phyloP scores from a whole-genome alignment of 2,888 invertebrate genomes.

The Dichetophora obliterata region DNA sequence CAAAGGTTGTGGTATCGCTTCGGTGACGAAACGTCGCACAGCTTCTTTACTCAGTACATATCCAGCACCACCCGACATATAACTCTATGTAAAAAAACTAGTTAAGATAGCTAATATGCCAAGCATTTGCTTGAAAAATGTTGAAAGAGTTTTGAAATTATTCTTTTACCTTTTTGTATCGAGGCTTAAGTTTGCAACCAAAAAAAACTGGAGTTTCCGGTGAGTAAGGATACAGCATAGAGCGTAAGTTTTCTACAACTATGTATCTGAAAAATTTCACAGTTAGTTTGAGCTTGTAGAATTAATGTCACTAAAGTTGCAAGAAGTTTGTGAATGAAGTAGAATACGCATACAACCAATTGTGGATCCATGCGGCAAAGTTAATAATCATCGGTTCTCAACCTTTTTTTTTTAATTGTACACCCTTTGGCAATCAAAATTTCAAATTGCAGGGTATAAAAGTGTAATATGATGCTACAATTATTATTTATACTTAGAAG shows the following conservation, averaged over 20 bases:
- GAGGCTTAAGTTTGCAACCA: slow-evolving; percentile 80
- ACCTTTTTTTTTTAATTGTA: no score
- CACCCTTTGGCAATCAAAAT: no score
- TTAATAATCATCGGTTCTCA: no score
- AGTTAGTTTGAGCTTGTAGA: background rate
- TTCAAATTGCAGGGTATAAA: no score
- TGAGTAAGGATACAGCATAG: slow-evolving; percentile 82
- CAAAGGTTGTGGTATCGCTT: slow-evolving; percentile 78
- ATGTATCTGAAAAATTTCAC: slow-evolving; percentile 67
- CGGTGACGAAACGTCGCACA: slow-evolving; percentile 81
- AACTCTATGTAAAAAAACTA: slow-evolving; percentile 73
- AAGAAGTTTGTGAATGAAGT: no score
- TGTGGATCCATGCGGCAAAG: no score
- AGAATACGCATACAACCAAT: no score
- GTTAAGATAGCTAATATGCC: background rate
- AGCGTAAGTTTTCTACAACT: slow-evolving; percentile 91
- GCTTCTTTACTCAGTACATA: slow-evolving; percentile 93
- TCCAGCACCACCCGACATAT: slow-evolving; percentile 94
- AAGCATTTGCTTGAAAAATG: background rate
- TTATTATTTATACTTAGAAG: no score
- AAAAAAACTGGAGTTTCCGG: slow-evolving; percentile 84
- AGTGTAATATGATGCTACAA: no score
- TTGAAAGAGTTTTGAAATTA: background rate
- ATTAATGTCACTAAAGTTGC: no score
- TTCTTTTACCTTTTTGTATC: background rate